Evolutionary conservation across 2,113 vertebrate genomes (phyloP).

Genomic region (Pluvianellus socialis): DNA sequence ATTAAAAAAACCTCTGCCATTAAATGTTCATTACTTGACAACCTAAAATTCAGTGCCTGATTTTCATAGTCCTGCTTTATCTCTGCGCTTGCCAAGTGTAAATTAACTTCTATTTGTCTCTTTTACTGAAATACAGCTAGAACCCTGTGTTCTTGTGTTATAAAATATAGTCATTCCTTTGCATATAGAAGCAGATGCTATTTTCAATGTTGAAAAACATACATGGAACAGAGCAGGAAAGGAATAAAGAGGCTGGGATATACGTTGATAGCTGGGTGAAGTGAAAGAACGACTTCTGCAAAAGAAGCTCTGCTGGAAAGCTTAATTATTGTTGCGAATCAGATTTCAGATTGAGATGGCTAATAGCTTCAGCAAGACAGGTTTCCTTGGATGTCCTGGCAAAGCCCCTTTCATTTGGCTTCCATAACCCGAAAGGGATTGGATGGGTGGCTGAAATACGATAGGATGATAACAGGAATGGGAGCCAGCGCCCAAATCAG

Average conservation of each 20-base stretch:
- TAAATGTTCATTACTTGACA: background rate
- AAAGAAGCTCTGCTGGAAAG: background rate
- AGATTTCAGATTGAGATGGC: background rate
- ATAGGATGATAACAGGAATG: background rate
- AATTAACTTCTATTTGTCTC: background rate
- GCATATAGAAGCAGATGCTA: background rate
- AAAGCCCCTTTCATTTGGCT: background rate
- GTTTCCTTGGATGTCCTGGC: background rate
- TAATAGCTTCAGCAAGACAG: background rate
- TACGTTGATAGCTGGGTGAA: background rate
- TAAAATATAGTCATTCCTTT: background rate
- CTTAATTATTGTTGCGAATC: background rate
- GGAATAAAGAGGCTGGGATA: background rate
- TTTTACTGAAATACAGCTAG: background rate
- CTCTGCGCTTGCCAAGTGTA: background rate
- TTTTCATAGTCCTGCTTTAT: background rate
- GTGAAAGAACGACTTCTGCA: background rate
- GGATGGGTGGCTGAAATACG: background rate
- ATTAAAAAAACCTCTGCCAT: background rate
- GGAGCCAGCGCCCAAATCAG: slow-evolving; percentile 30
- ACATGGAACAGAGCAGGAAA: background rate
- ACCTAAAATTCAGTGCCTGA: background rate
- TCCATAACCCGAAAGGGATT: background rate
- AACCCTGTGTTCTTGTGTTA: background rate
- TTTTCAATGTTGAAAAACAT: background rate